Evolutionary conservation across 2,797 vertebrate species (phyloP), one percentile per base, ranked within the genome.

Genomic region (Rhinophrynus dorsalis): DNA sequence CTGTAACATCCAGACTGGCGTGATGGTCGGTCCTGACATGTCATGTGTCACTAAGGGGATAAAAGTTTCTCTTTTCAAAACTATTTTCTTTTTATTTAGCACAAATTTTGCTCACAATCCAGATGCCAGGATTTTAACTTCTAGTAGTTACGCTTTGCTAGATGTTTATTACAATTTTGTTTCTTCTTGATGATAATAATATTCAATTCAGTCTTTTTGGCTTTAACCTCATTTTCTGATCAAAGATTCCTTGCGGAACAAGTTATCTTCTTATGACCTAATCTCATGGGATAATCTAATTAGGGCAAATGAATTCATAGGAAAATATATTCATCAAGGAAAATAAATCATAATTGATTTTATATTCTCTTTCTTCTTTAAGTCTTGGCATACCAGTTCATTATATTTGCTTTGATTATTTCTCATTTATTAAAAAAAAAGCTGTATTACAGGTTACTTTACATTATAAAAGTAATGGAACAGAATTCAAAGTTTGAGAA

Each of bases 241-340:
- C 60, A 64, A 69, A 69, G 42, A 57, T 55, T 57, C 21, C 68
- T 71, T 11, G 6, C 40, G 59, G 68, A 58, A 55, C 52, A 56
- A 18, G 27, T 18, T 69, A 69, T 61, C 40, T 71, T 64, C 32
- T 44, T 64, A 51, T 58, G 68, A 57, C 68, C 42, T 57, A 71
- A 71, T 64, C 68, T 58, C 68, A 8, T 30, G 60, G 68, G 68
- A 71, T 57, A 40, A 71, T 64, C 68, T 71, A 71, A 71, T 71
- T 64, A 71, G 68, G 68, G 57, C 68, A 71, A 64, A 64, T 40
- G 42, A 64, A 71, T 71, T 64, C 60, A 50, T 33, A 35, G 52
- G 48, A 64, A 71, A 71, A 64, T 50, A 64, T 64, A 71, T 64
- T 71, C 60, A 57, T 71, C 60, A 57, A 71, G 59, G 60, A 71